Evolutionary conservation across 2,797 vertebrate species (phyloP), one percentile per base, ranked within the genome.

Genomic region (Acrocephalus scirpaceus): DNA sequence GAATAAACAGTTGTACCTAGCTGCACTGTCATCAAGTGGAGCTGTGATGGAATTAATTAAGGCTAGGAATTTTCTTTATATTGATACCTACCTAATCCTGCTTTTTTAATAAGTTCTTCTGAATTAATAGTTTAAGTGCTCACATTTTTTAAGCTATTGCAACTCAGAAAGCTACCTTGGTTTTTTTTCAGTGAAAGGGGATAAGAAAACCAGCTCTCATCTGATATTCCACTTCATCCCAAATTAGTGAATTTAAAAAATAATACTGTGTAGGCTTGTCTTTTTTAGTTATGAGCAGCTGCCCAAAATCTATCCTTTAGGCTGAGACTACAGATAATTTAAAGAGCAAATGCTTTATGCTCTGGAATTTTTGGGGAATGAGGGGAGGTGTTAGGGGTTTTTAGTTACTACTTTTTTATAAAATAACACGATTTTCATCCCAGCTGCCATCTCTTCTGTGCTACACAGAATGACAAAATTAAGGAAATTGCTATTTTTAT

Each of bases 381-480:
- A 29, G 1, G 3, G 4, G 2, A 26, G 20, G 9, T 36, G 21
- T 10, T 66, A 15, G 7, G 4, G 1, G 1, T 29, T 19, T 57
- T 32, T 26, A 38, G 5, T 54, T 73, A n/a, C 11, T 69, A 0
- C 6, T 36, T 73, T 51, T 54, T 87, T 10, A 56, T 51, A 51
- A 83, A 69, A 30, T 22, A 57, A 25, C 5, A 17, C 0, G 1
- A 2, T 80, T 93, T 88, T 84, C 25, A 36, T 78, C 11, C 6
- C 22, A 70, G 9, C 14, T 89, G 19, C 4, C 7, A 6, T 82
- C n/a, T 85, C 4, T 44, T 72, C 62, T 82, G 18, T 2, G 7
- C 13, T 56, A 26, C 13, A n/a, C 6, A 26, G n/a, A 54, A 27
- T 76, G 51, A 73, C 36, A 86, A 47, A 81, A 56, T 13, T 18